Percentiles rank a stretch among this genome's conserved stretches.
Conservation (phyloP, 1,140 invertebrate species). For the Paramacrobiotus metropolitanus region DNA sequence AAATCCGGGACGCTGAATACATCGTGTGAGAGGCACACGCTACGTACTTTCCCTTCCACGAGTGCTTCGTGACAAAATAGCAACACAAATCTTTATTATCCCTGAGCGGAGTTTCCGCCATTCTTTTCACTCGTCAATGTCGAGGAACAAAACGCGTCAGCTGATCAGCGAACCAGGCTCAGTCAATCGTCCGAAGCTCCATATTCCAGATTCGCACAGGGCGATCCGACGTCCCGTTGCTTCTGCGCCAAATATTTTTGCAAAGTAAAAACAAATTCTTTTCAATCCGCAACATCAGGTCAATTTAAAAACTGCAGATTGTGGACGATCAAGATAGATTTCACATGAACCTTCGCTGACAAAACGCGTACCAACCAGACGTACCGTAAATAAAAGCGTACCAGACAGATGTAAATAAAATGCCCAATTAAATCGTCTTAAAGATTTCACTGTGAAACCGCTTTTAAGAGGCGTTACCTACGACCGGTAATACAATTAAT, state of each 20-base stretch:
- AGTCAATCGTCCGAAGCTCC: not conserved
- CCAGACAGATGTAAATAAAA: too few species aligned
- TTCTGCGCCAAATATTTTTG: not conserved
- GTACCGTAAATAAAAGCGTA: too few species aligned
- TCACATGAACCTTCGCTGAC: too few species aligned
- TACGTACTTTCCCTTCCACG: slow-evolving; percentile 76
- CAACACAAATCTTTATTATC: slow-evolving; percentile 75
- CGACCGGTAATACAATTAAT: too few species aligned
- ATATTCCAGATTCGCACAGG: not conserved
- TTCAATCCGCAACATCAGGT: not conserved
- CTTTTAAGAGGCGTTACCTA: too few species aligned
- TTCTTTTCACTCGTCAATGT: not conserved
- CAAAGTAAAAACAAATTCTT: not conserved
- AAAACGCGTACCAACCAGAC: too few species aligned
- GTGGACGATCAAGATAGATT: too few species aligned
- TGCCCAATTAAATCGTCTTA: too few species aligned
- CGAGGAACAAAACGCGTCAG: not conserved
- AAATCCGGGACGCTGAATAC: slow-evolving; percentile 1
- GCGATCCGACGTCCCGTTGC: not conserved
- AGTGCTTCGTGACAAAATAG: slow-evolving; percentile 84
- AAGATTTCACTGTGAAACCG: too few species aligned
- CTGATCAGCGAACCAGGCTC: not conserved
- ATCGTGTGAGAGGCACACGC: not conserved
- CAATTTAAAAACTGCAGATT: too few species aligned
- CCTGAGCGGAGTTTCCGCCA: slow-evolving; percentile 1